Conservation (phyloP, 2,113 vertebrate genomes). For the Albula goreensis region DNA sequence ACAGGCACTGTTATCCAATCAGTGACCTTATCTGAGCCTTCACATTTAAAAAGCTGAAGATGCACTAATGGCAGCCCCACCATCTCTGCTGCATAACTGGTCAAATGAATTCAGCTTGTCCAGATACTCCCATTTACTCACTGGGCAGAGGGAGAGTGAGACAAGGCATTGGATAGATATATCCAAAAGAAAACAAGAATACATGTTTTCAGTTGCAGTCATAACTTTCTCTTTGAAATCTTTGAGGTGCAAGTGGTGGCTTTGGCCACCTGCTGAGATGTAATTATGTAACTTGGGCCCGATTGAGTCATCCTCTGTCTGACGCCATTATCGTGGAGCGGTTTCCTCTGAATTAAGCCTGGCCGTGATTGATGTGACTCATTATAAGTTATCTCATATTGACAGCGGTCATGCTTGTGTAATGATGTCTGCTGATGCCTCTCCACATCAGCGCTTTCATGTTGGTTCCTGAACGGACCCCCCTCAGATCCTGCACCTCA, state of each 20-base stretch:
- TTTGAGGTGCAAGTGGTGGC: neutral
- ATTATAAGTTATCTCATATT: conserved; percentile 21
- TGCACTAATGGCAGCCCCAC: neutral
- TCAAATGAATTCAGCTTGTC: neutral
- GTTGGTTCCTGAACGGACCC: neutral
- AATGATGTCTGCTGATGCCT: conserved; percentile 21
- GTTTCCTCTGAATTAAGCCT: conserved; percentile 2
- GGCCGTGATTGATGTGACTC: conserved; percentile 20
- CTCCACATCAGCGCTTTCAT: conserved; percentile 18
- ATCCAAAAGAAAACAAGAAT: neutral
- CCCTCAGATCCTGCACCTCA: conserved; percentile 13
- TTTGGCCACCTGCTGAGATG: neutral
- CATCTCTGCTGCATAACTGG: neutral
- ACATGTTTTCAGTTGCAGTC: neutral
- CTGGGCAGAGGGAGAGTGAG: neutral
- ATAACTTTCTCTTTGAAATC: neutral
- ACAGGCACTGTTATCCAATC: no score
- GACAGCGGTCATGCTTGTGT: conserved; percentile 20
- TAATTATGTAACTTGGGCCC: conserved; percentile 16
- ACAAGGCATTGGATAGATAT: neutral
- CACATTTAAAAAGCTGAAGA: neutral
- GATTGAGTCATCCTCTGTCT: conserved; percentile 27
- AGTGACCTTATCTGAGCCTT: neutral
- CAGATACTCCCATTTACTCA: neutral
- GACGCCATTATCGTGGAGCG: neutral